These are phyloP conservation scores for Heterohyrax brucei DNA, from an alignment of 2,797 vertebrate genomes.

Conservation along the genomic window DNA sequence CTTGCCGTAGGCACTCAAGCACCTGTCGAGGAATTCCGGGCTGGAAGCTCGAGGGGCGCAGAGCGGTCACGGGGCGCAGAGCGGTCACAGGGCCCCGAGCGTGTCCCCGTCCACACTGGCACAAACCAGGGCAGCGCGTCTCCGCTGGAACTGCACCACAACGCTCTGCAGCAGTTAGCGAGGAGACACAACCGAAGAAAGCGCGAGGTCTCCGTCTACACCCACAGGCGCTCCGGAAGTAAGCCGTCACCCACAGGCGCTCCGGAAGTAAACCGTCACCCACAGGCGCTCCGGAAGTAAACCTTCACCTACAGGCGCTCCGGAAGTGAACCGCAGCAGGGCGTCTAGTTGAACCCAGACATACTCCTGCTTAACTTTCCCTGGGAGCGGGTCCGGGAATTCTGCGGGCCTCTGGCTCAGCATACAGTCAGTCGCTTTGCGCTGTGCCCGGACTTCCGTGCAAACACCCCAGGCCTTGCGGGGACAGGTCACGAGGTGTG, in stretches of 20 bases:
- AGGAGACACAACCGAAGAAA: neutral
- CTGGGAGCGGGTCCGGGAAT: too few relatives aligned
- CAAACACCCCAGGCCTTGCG: accelerated
- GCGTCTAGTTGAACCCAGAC: neutral
- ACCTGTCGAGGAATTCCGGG: neutral
- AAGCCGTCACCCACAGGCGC: too few relatives aligned
- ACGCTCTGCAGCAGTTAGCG: neutral
- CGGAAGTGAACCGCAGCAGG: neutral
- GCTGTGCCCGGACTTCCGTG: neutral
- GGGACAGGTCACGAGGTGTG: neutral
- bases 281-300: too few relatives aligned
- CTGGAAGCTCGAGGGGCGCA: neutral
- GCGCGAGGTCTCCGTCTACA: too few relatives aligned
- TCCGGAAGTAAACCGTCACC: too few relatives aligned
- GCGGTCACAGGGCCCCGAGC: accelerated
- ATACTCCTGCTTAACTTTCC: neutral
- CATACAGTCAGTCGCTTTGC: neutral
- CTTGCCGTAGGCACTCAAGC: slow-evolving; percentile 1
- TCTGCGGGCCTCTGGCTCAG: neutral
- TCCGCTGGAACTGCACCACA: neutral
- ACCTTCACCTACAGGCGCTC: too few relatives aligned
- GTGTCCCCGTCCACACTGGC: neutral
- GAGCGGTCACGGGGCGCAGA: accelerated
- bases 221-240: too few relatives aligned
- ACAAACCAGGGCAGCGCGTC: neutral